These are phyloP conservation scores for Smutsia temminckii DNA, from an alignment of 2,797 vertebrate genomes.

Conservation along the genomic window DNA sequence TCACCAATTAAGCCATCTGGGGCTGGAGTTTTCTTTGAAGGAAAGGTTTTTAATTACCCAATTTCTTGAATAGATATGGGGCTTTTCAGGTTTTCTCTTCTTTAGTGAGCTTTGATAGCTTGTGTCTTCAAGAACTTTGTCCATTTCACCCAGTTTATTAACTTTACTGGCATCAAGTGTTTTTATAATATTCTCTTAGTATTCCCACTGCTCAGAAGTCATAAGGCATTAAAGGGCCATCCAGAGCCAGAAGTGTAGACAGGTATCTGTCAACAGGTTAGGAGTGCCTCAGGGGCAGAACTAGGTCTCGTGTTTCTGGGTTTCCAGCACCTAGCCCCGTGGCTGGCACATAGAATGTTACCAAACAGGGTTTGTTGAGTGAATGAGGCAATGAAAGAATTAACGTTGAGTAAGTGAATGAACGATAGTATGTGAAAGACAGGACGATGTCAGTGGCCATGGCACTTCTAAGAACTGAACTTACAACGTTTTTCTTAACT, in stretches of 20 bases:
- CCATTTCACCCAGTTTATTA: neutral
- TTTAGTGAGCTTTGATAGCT: neutral
- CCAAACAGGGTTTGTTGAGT: neutral
- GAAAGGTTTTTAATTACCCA: constrained; percentile 19
- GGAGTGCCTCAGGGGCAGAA: neutral
- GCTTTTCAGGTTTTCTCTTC: neutral
- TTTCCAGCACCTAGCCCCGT: neutral
- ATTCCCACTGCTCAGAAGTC: neutral
- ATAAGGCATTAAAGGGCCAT: neutral
- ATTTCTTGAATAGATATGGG: neutral
- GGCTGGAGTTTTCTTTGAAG: constrained; percentile 14
- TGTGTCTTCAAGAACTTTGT: neutral
- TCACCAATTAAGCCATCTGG: neutral
- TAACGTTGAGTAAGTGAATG: neutral
- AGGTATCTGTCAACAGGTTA: neutral
- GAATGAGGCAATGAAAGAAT: neutral
- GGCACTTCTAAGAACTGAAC: neutral
- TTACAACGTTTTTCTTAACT: neutral
- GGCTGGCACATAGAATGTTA: neutral
- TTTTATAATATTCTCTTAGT: neutral
- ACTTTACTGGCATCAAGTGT: neutral
- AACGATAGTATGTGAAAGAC: neutral
- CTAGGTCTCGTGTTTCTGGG: neutral
- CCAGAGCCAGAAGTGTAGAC: neutral
- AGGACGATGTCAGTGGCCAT: neutral